These are phyloP conservation scores for Bradypodion ventrale DNA, from an alignment of 2,797 vertebrate species.

Conservation along the genomic window DNA sequence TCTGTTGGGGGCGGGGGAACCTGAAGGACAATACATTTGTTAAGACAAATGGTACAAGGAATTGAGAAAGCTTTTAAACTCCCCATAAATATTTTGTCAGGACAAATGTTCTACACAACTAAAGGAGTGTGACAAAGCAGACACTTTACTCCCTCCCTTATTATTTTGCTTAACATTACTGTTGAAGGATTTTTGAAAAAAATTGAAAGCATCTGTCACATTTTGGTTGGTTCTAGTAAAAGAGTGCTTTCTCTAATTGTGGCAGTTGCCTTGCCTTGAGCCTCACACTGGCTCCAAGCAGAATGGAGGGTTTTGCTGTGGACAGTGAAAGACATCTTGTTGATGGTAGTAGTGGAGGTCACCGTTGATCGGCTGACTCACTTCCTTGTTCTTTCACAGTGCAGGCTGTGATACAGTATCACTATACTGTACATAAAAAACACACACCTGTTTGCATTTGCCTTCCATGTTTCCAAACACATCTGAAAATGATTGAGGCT, in stretches of 20 bases:
- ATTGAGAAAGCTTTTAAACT: background rate
- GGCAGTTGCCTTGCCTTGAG: too few species aligned
- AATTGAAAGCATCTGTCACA: too few species aligned
- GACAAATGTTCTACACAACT: background rate
- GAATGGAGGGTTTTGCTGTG: too few species aligned
- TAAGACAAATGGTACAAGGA: too few species aligned
- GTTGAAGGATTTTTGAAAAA: too few species aligned
- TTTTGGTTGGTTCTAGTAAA: too few species aligned
- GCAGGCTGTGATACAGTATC: background rate
- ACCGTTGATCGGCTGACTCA: background rate
- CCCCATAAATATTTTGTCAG: background rate
- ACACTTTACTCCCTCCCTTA: background rate
- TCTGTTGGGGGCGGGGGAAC: too few species aligned
- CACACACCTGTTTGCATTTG: conserved; percentile 42
- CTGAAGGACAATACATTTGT: too few species aligned
- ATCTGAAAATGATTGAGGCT: conserved; percentile 40
- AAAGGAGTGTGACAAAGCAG: background rate
- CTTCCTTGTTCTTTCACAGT: background rate
- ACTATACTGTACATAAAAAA: conserved; percentile 11
- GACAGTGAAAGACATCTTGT: background rate
- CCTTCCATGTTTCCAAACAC: conserved; percentile 38
- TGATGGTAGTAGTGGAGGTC: too few species aligned
- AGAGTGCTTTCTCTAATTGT: too few species aligned
- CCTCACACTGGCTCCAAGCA: too few species aligned
- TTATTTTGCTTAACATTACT: too few species aligned